These are phyloP conservation scores for Bergia puertoricense DNA, from an alignment of 92 coral and sea anemone genomes.

Conservation along the genomic window DNA sequence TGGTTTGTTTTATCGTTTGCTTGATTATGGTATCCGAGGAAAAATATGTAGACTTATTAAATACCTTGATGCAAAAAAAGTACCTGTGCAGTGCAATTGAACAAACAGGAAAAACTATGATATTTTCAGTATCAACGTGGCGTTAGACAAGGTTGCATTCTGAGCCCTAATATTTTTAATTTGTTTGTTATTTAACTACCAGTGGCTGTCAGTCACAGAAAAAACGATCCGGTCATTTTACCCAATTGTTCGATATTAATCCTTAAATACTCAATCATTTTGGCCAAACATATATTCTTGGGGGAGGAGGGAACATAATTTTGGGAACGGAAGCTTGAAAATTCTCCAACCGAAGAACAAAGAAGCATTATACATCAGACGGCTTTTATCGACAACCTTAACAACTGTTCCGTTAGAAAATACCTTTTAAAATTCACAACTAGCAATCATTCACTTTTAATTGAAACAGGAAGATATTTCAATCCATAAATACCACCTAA, in stretches of 20 bases:
- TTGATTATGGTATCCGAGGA: too few relatives aligned
- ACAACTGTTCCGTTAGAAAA: neutral
- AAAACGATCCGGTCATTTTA: neutral
- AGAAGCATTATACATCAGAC: neutral
- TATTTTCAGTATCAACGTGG: too few relatives aligned
- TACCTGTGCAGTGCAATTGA: neutral
- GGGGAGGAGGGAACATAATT: neutral
- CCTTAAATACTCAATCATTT: neutral
- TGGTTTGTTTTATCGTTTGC: too few relatives aligned
- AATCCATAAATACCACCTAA: neutral
- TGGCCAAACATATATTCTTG: neutral
- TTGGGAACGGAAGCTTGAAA: neutral
- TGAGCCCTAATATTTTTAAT: neutral
- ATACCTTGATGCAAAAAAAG: neutral
- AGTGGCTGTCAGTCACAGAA: neutral
- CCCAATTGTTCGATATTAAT: neutral
- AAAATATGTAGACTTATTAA: too few relatives aligned
- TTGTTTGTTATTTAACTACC: neutral
- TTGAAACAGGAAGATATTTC: too few relatives aligned
- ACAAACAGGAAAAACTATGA: too few relatives aligned
- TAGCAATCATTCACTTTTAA: too few relatives aligned
- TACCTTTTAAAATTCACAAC: neutral
- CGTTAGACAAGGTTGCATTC: neutral
- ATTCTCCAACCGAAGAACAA: neutral
- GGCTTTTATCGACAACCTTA: neutral